Evolutionary conservation across 2,797 vertebrate species (phyloP).

Genomic region (Pterois miles): DNA sequence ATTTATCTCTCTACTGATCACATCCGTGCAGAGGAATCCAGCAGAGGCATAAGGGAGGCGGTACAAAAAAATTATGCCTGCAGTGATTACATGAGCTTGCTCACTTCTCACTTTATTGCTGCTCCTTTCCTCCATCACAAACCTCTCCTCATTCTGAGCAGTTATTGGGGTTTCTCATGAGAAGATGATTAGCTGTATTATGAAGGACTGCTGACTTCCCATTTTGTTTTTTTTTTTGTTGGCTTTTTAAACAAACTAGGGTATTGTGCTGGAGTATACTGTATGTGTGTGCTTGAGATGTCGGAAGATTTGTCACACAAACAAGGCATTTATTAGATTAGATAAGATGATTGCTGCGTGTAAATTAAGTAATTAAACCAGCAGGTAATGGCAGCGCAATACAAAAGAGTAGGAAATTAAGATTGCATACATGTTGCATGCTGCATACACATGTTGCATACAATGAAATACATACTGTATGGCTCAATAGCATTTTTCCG

Average conservation of each 20-base stretch:
- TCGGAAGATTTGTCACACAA: slow-evolving; percentile 19
- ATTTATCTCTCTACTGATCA: slow-evolving; percentile 74
- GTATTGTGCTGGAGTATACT: background rate
- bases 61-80: slow-evolving; percentile 32
- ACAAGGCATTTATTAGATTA: slow-evolving; percentile 24
- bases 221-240: slow-evolving; percentile 8
- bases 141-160: slow-evolving; percentile 14
- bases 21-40: slow-evolving; percentile 68
- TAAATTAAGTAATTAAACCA: slow-evolving; percentile 4
- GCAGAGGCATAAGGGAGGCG: slow-evolving; percentile 58
- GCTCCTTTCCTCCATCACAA: slow-evolving; percentile 18
- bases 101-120: slow-evolving; percentile 48
- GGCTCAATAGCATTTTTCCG: background rate
- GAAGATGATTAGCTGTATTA: slow-evolving; percentile 26
- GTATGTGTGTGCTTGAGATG: background rate
- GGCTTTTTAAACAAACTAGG: background rate
- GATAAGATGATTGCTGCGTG: slow-evolving; percentile 1
- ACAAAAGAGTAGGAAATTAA: background rate
- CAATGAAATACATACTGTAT: slow-evolving; percentile 12
- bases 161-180: slow-evolving; percentile 4
- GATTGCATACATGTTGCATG: background rate
- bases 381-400: background rate
- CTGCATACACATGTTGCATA: background rate
- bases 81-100: slow-evolving; percentile 53
- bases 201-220: background rate